Conservation (phyloP, 2,888 invertebrate species). For the Ommatoiulus sabulosus region DNA sequence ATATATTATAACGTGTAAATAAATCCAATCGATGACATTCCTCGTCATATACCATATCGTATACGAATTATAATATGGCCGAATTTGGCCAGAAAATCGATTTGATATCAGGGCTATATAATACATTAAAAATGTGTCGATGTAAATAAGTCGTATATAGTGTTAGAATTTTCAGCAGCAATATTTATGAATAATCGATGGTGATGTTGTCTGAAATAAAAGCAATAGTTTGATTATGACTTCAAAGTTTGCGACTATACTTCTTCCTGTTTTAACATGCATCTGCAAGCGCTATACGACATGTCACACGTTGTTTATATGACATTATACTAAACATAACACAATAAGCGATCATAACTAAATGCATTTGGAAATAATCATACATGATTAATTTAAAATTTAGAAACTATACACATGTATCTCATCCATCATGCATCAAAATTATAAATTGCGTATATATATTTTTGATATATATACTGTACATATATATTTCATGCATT, state of each 20-base stretch:
- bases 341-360: no score
- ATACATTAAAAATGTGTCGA: background rate
- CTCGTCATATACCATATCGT: background rate
- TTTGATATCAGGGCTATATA: background rate
- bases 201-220: constrained; percentile 44
- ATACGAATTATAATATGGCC: constrained; percentile 13
- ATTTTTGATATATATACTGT: no score
- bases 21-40: background rate
- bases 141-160: constrained; percentile 37
- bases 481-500: no score
- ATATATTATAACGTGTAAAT: background rate
- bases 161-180: constrained; percentile 30
- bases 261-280: no score
- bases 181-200: constrained; percentile 20
- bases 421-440: no score
- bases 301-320: no score
- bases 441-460: no score
- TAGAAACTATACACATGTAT: no score
- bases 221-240: constrained; percentile 44
- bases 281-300: no score
- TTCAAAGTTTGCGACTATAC: background rate
- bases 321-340: no score
- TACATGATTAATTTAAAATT: no score
- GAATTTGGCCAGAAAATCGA: background rate
- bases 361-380: no score